phyloP scores from a whole-genome alignment of 2,888 invertebrate genomes.

The Antheraea assamensis region DNA sequence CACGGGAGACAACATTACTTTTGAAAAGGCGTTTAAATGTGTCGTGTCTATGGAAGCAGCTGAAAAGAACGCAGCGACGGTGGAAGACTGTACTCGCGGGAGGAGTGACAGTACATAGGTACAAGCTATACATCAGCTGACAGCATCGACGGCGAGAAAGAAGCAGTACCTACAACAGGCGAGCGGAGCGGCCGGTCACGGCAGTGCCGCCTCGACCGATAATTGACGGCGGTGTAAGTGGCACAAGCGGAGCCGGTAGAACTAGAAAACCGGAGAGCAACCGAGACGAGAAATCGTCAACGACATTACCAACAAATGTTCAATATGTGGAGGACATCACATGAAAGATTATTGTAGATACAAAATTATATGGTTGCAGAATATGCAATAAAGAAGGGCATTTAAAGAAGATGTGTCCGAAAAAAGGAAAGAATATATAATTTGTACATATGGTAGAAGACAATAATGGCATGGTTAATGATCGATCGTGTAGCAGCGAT shows the following conservation, averaged over 20 bases:
- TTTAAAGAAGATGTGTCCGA: no score
- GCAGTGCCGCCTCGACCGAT: background rate
- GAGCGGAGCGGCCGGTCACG: background rate
- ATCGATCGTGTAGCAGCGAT: no score
- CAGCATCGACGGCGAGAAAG: constrained; percentile 11
- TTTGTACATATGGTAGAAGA: no score
- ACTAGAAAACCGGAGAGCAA: background rate
- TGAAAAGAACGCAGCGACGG: constrained; percentile 21
- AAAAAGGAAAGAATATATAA: no score
- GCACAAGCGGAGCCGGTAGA: background rate
- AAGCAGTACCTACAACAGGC: background rate
- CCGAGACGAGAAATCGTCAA: no score
- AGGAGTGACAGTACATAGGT: background rate
- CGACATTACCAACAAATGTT: no score
- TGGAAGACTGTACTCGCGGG: background rate
- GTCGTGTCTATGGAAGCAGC: constrained; percentile 22
- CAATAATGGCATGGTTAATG: no score
- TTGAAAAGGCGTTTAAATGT: constrained; percentile 11
- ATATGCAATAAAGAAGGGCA: no score
- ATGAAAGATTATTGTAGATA: no score
- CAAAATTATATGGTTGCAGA: no score
- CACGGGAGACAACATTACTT: constrained; percentile 20
- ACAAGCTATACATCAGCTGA: background rate
- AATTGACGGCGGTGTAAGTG: background rate
- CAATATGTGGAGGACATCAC: no score